Conservation (phyloP, 64 coral and sea anemone genomes). For the Dendrophyllia cribrosa region DNA sequence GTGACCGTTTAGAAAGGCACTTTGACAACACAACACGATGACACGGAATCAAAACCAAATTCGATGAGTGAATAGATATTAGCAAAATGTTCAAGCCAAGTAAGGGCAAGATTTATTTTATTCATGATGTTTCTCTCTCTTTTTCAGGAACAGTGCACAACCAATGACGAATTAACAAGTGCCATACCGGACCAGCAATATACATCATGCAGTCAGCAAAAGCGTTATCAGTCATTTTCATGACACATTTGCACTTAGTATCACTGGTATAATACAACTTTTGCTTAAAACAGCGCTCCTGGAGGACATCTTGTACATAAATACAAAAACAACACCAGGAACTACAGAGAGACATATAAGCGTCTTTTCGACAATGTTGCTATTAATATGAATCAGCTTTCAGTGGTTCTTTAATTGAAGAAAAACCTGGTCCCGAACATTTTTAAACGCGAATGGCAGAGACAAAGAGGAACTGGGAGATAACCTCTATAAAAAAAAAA, state of each 20-base stretch:
- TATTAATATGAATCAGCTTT: not conserved
- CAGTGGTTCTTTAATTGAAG: not conserved
- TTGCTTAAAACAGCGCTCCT: not conserved
- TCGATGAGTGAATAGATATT: too few relatives aligned
- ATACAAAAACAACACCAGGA: not conserved
- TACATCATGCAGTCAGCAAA: not conserved
- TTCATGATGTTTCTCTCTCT: not conserved
- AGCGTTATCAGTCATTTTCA: not conserved
- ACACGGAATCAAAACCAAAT: too few relatives aligned
- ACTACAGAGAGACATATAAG: too few relatives aligned
- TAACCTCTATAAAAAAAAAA: too few relatives aligned
- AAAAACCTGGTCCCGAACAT: not conserved
- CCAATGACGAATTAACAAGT: not conserved
- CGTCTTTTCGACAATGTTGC: not conserved
- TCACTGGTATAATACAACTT: not conserved
- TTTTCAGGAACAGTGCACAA: not conserved
- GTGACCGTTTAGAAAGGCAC: too few relatives aligned
- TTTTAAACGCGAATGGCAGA: too few relatives aligned
- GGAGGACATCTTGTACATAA: conserved; percentile 3
- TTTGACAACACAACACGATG: too few relatives aligned
- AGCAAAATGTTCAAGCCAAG: too few relatives aligned
- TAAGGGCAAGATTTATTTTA: too few relatives aligned
- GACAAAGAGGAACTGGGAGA: too few relatives aligned
- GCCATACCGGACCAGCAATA: not conserved
- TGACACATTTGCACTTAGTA: not conserved